Base-by-base conservation (phyloP, 2,888 invertebrate species). In the Meteorus colon region DNA sequence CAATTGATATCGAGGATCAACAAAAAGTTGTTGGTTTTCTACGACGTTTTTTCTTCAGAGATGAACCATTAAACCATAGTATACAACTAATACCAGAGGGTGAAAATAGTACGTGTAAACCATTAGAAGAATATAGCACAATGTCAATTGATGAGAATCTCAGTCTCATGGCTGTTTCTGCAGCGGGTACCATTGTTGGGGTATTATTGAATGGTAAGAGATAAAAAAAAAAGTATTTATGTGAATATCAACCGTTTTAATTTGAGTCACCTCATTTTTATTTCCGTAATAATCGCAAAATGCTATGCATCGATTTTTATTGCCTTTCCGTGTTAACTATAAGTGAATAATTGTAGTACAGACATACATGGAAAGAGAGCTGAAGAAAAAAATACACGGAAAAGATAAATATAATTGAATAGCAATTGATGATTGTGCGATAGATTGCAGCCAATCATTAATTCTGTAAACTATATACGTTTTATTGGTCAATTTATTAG, bases 61-160 rank as follows among this genome's bases (percentile, higher is more conserved):
- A 95, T 83, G 95, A 95, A 83, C 95, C 95, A 0, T 90, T 95
- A 81, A 95, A 95, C 88, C 88, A 91, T 10, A 91, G 91, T 63
- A 91, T 94, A 55, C 90, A 92, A 75, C 89, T 94, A 1, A 90
- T 94, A 77, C 86, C 88, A n/a, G 93, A 93, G 76, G 92, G 91
- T 0, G 92, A 92, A 24, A 91, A 92, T 62, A 92, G 92, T 16
- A 91, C 92, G 8, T 94, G 94, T 84, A 73, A 87, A 0, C 94
- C 94, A 81, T 87, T 95, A 29, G 94, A 94, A 80, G 91, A 92
- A 1, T 94, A 93, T 85, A 93, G 93, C 79, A 85, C 87, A 5
- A 88, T 91, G 29, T 90, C 92, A 0, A 83, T 94, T 5, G 88
- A 90, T 3, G 92, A 93, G 77, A 93, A 93, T 10, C 86, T 93